A percentile compares a stretch with the other conserved stretches of the same genome.
Evolutionary conservation across 2,888 invertebrate species (phyloP).

Genomic region (Papilio demoleus): DNA sequence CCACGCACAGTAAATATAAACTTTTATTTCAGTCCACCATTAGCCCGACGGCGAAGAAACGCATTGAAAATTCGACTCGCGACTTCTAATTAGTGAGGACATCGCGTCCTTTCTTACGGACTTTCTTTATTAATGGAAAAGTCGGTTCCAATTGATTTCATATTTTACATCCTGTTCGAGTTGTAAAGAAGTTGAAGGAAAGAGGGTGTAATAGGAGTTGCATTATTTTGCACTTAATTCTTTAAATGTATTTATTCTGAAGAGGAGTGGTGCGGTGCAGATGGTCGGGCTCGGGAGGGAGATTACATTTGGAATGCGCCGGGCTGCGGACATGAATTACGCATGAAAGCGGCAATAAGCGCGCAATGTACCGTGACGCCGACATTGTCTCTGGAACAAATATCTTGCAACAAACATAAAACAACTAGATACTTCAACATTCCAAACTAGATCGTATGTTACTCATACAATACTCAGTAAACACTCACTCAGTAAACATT

Average conservation of each 20-base stretch:
- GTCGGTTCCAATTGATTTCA: conserved; percentile 75
- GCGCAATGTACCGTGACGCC: conserved; percentile 65
- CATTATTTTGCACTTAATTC: conserved; percentile 44
- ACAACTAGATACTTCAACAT: not conserved
- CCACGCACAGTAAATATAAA: conserved; percentile 81
- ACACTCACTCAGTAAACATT: not conserved
- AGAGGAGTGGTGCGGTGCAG: conserved; percentile 50
- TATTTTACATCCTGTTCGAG: conserved; percentile 65
- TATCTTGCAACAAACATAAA: conserved; percentile 25
- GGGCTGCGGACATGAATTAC: conserved; percentile 71
- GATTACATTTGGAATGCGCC: conserved; percentile 79
- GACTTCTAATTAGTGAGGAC: conserved; percentile 79
- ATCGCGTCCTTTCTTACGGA: conserved; percentile 65
- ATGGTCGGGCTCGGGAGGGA: conserved; percentile 54
- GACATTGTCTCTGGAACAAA: conserved; percentile 49
- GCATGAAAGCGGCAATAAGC: conserved; percentile 69
- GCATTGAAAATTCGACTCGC: conserved; percentile 80
- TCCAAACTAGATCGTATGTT: not conserved
- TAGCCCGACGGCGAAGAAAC: conserved; percentile 64
- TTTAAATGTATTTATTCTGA: conserved; percentile 44
- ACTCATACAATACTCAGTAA: too few species aligned
- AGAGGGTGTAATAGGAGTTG: conserved; percentile 41
- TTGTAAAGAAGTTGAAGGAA: conserved; percentile 43
- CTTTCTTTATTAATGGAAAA: conserved; percentile 76
- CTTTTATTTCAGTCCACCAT: conserved; percentile 79